Percentiles rank a stretch among this genome's conserved stretches.
phyloP scores from a whole-genome alignment of 37 sponge, comb jelly and placozoan genomes.

The Beroe ovata region DNA sequence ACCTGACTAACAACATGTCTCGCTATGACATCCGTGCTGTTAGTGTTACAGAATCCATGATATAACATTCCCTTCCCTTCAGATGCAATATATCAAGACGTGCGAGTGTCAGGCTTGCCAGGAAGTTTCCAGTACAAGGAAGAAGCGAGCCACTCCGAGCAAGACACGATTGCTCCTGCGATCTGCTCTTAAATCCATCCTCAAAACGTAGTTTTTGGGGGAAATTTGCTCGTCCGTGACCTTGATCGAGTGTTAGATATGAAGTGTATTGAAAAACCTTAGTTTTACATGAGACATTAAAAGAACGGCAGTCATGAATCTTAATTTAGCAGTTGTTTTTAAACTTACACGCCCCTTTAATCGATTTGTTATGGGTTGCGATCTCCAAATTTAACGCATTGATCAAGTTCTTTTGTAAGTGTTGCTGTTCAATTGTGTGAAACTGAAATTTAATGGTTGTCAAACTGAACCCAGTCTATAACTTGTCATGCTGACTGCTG shows the following conservation, averaged over 20 bases:
- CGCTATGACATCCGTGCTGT: background rate
- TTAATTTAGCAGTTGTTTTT: slow-evolving; percentile 20
- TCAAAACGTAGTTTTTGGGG: background rate
- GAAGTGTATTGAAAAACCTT: background rate
- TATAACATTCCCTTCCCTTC: background rate
- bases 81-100: slow-evolving; percentile 10
- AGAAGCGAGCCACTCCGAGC: slow-evolving; percentile 53
- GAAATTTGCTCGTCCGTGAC: slow-evolving; percentile 32
- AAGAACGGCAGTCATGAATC: background rate
- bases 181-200: slow-evolving; percentile 61
- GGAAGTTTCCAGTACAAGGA: background rate
- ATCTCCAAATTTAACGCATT: too few relatives aligned
- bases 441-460: too few relatives aligned
- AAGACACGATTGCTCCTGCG: slow-evolving; percentile 60
- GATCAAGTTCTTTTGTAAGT: too few relatives aligned
- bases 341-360: background rate
- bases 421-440: too few relatives aligned
- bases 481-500: too few relatives aligned
- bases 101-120: slow-evolving; percentile 44
- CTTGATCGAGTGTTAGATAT: background rate
- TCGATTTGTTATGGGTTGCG: too few relatives aligned
- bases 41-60: background rate
- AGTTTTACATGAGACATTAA: slow-evolving; percentile 15
- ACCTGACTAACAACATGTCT: background rate
- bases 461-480: too few relatives aligned